Evolutionary conservation across 1,140 invertebrate genomes (phyloP).

Genomic region (Drosophila navojoa): DNA sequence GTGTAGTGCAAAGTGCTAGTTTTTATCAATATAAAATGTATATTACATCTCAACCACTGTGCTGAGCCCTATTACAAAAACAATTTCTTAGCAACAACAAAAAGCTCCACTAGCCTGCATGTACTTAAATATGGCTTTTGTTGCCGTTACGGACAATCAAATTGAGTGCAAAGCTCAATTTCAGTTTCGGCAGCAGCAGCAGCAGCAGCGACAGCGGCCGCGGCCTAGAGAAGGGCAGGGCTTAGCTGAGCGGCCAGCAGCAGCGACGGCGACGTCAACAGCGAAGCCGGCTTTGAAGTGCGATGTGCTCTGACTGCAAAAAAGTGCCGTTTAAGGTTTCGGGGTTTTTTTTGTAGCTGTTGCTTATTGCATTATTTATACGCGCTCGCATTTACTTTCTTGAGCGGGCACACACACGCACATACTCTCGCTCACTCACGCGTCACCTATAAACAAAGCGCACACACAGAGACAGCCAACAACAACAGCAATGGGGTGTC

Average conservation of each 20-base stretch:
- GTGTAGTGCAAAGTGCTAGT: not conserved
- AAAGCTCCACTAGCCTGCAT: slow-evolving; percentile 42
- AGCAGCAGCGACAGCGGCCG: slow-evolving; percentile 3
- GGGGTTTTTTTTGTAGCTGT: slow-evolving; percentile 52
- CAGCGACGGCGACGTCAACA: not conserved
- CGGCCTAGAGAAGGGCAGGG: slow-evolving; percentile 44
- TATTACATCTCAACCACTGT: slow-evolving; percentile 33
- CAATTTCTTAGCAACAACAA: slow-evolving; percentile 36
- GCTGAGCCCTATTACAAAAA: slow-evolving; percentile 43
- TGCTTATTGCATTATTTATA: slow-evolving; percentile 74
- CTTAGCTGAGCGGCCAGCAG: not conserved
- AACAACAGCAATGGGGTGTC: slow-evolving; percentile 35
- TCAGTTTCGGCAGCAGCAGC: slow-evolving; percentile 44
- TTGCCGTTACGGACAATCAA: slow-evolving; percentile 50
- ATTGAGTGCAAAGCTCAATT: slow-evolving; percentile 75
- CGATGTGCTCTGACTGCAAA: slow-evolving; percentile 77
- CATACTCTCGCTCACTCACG: slow-evolving; percentile 32
- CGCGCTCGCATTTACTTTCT: slow-evolving; percentile 40
- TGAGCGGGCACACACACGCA: slow-evolving; percentile 46
- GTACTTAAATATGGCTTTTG: slow-evolving; percentile 12
- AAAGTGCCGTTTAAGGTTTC: slow-evolving; percentile 69
- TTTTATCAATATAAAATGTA: too few species aligned
- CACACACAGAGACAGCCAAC: slow-evolving; percentile 18
- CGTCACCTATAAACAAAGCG: slow-evolving; percentile 65
- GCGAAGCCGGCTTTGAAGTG: slow-evolving; percentile 52